Evolutionary conservation across 1,140 invertebrate species (phyloP).

Genomic region (Trichogramma pretiosum): DNA sequence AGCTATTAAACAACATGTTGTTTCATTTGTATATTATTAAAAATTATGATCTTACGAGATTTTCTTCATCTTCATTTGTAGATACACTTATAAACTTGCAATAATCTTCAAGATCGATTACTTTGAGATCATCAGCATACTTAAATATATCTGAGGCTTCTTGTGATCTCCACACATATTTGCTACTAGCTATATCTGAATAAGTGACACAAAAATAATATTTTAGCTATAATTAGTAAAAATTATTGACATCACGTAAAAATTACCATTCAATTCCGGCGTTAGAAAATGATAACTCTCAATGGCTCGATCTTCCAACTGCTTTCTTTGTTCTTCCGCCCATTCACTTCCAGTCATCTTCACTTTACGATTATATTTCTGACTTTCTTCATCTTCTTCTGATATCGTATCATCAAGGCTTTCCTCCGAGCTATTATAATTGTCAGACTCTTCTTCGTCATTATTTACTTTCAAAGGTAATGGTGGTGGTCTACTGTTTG

Average conservation of each 20-base stretch:
- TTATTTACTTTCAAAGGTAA: neutral
- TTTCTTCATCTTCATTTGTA: constrained; percentile 3
- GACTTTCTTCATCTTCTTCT: constrained; percentile 3
- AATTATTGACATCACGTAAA: too few species aligned
- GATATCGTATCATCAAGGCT: neutral
- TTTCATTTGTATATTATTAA: neutral
- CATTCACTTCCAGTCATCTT: too few species aligned
- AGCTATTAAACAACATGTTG: too few species aligned
- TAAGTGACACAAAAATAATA: too few species aligned
- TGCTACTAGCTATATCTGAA: too few species aligned
- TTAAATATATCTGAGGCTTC: constrained; percentile 59
- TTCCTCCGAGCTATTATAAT: neutral
- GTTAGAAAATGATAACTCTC: too few species aligned
- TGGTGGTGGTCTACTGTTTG: neutral
- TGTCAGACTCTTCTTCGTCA: neutral
- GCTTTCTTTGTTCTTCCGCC: too few species aligned
- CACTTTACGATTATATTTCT: too few species aligned
- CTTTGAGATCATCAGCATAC: constrained; percentile 48
- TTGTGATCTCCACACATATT: constrained; percentile 47
- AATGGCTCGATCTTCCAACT: too few species aligned
- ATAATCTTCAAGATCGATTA: constrained; percentile 62
- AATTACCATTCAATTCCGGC: too few species aligned
- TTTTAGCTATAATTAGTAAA: too few species aligned
- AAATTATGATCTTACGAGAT: constrained; percentile 16
- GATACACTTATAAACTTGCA: constrained; percentile 46